Evolutionary conservation across 2,797 vertebrate species (phyloP).

Genomic region (Fratercula arctica): DNA sequence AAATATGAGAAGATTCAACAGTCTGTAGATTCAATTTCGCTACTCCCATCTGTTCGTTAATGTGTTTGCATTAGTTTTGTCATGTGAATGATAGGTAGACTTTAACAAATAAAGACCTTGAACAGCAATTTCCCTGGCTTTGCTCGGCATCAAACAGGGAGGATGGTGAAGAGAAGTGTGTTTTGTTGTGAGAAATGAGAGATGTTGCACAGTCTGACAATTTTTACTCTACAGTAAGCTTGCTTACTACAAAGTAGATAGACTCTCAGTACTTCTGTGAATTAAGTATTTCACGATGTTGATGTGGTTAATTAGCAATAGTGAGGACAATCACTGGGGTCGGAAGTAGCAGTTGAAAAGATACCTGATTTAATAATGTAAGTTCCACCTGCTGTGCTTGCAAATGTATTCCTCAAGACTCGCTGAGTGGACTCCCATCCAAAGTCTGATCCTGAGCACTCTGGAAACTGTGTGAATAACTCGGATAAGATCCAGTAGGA

Average conservation of each 20-base stretch:
- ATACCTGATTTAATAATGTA: background rate
- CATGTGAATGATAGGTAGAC: background rate
- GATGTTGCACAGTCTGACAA: background rate
- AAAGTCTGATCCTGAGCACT: background rate
- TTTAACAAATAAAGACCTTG: background rate
- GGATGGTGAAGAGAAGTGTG: background rate
- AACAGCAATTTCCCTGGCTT: background rate
- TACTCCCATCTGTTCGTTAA: background rate
- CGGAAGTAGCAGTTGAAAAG: background rate
- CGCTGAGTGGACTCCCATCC: background rate
- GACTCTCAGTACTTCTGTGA: background rate
- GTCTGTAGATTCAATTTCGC: background rate
- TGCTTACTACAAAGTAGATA: background rate
- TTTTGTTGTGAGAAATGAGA: background rate
- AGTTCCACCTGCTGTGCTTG: background rate
- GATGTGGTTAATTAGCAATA: background rate
- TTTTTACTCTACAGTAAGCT: background rate
- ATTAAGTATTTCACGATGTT: background rate
- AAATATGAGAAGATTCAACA: background rate
- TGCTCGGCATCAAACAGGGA: background rate
- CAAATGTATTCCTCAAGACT: background rate
- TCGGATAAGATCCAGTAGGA: background rate
- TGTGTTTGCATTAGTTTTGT: background rate
- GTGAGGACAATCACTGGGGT: background rate
- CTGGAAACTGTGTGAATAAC: background rate